Evolutionary conservation across 1,140 invertebrate genomes (phyloP).

Genomic region (Drosophila pectinifera): DNA sequence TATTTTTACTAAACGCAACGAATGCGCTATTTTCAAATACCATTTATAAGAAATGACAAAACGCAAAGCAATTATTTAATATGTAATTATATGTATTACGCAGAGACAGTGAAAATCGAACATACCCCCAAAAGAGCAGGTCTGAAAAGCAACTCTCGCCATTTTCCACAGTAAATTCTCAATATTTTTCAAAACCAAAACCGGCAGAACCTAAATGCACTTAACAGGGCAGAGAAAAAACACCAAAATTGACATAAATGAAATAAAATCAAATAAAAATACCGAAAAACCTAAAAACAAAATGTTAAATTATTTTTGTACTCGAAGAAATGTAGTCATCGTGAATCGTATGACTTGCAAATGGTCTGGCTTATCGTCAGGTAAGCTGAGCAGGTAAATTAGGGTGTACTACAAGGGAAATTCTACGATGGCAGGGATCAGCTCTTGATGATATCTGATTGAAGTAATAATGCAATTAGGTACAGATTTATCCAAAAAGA

Average conservation of each 20-base stretch:
- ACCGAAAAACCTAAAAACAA: conserved; percentile 65
- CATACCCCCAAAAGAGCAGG: conserved; percentile 27
- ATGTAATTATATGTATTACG: conserved; percentile 76
- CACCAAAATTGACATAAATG: conserved; percentile 67
- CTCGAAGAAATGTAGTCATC: not conserved
- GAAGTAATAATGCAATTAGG: no score
- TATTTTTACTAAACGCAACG: conserved; percentile 81
- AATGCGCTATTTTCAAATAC: conserved; percentile 80
- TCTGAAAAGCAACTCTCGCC: conserved; percentile 31
- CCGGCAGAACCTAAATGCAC: conserved; percentile 49
- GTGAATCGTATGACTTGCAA: conserved; percentile 46
- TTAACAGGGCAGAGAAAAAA: conserved; percentile 41
- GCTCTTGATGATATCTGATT: not conserved
- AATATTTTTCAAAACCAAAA: conserved; percentile 42
- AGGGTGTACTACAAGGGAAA: conserved; percentile 26
- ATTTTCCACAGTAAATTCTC: conserved; percentile 34
- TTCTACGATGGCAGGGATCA: no score
- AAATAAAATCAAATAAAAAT: conserved; percentile 73
- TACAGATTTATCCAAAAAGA: no score
- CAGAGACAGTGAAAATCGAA: conserved; percentile 48
- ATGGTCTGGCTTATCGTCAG: conserved; percentile 35
- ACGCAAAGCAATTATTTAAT: conserved; percentile 82
- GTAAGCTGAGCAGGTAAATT: conserved; percentile 51
- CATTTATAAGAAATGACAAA: conserved; percentile 77
- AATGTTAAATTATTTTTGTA: not conserved